Conservation (phyloP, 64 coral and sea anemone species). For the Astreopora myriophthalma region DNA sequence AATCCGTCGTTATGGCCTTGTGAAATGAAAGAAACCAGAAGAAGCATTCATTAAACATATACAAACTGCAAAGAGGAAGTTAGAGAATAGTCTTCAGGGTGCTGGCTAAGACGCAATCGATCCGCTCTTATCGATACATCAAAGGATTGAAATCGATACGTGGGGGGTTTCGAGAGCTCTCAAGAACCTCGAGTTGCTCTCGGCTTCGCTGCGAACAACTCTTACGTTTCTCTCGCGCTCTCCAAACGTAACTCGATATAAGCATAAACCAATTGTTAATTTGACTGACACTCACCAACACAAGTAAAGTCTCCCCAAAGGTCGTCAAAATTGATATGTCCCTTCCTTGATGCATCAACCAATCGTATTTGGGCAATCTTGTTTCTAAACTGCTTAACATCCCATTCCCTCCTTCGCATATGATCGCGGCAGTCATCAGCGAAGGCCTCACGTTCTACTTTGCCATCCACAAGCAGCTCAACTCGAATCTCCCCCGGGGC, state of each 20-base stretch:
- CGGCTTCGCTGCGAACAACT: too few relatives aligned
- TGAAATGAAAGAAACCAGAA: neutral
- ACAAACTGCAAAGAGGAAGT: too few relatives aligned
- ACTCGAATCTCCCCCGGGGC: neutral
- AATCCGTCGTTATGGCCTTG: neutral
- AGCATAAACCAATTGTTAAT: too few relatives aligned
- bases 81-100: too few relatives aligned
- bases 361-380: slow-evolving; percentile 38
- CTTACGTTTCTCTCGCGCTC: too few relatives aligned
- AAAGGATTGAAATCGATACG: too few relatives aligned
- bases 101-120: too few relatives aligned
- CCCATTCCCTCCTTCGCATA: slow-evolving; percentile 38
- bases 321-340: slow-evolving; percentile 71
- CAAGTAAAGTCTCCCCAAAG: slow-evolving; percentile 36
- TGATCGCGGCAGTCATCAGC: slow-evolving; percentile 46
- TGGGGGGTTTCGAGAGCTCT: too few relatives aligned
- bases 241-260: too few relatives aligned
- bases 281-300: neutral
- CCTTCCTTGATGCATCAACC: slow-evolving; percentile 39
- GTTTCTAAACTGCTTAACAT: slow-evolving; percentile 5
- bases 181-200: too few relatives aligned
- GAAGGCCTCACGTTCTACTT: neutral
- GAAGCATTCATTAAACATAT: too few relatives aligned
- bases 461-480: slow-evolving; percentile 39
- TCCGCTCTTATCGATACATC: too few relatives aligned